Percentiles rank a stretch among this genome's conserved stretches.
These are phyloP conservation scores for Papilio gigon DNA, from an alignment of 2,888 invertebrate species.

Conservation along the genomic window DNA sequence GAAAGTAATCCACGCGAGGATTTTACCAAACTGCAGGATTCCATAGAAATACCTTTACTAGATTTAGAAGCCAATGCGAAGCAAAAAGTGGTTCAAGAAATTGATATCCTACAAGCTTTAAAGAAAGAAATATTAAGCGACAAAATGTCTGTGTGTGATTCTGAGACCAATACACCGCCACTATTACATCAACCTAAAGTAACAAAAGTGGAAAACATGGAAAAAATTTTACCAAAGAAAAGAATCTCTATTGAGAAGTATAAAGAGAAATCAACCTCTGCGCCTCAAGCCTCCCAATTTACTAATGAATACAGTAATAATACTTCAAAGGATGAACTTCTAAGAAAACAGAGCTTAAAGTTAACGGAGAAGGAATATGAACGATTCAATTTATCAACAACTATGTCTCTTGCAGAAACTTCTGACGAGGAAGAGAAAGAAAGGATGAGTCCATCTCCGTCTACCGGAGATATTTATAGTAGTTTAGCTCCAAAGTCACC, in stretches of 20 bases:
- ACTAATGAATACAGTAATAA: slow-evolving; percentile 45
- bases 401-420: slow-evolving; percentile 60
- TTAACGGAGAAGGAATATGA: slow-evolving; percentile 78
- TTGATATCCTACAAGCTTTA: slow-evolving; percentile 76
- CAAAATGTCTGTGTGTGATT: slow-evolving; percentile 57
- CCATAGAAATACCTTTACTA: slow-evolving; percentile 65
- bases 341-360: slow-evolving; percentile 70
- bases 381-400: slow-evolving; percentile 69
- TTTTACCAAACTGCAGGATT: slow-evolving; percentile 44
- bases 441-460: slow-evolving; percentile 48
- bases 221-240: slow-evolving; percentile 67
- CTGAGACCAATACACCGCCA: slow-evolving; percentile 65
- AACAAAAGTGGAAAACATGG: slow-evolving; percentile 65
- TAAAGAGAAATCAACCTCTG: slow-evolving; percentile 63
- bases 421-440: slow-evolving; percentile 61
- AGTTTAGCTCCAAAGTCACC: slow-evolving; percentile 73
- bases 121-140: slow-evolving; percentile 77
- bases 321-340: slow-evolving; percentile 54
- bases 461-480: slow-evolving; percentile 56
- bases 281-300: slow-evolving; percentile 48
- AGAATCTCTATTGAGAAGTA: slow-evolving; percentile 78
- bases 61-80: slow-evolving; percentile 57
- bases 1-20: slow-evolving; percentile 27
- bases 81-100: slow-evolving; percentile 66
- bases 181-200: slow-evolving; percentile 73